Evolutionary conservation across 2,113 vertebrate species (phyloP).

Genomic region (Chamaea fasciata): DNA sequence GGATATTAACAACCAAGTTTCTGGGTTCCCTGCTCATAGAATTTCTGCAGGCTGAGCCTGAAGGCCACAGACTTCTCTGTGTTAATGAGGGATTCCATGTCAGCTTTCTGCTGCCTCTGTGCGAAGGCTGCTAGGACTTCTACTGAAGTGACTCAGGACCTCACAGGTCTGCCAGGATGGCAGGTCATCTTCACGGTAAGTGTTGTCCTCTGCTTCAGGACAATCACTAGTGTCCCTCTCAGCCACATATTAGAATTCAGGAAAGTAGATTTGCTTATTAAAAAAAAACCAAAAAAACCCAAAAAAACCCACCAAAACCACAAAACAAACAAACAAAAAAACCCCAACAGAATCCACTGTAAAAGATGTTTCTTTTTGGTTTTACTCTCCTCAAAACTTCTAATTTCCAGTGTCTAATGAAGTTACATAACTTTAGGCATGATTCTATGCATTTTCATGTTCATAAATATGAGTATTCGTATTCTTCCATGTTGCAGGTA

Average conservation of each 20-base stretch:
- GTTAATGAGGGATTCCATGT: neutral
- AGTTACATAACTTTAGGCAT: neutral
- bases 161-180: neutral
- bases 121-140: neutral
- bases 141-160: neutral
- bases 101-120: neutral
- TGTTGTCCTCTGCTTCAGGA: neutral
- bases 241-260: neutral
- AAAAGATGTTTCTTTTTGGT: neutral
- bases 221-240: neutral
- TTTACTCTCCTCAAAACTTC: neutral
- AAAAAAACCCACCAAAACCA: no score
- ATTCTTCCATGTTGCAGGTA: neutral
- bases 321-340: no score
- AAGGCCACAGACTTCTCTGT: neutral
- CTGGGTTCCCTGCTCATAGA: neutral
- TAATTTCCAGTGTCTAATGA: neutral
- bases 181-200: neutral
- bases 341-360: neutral
- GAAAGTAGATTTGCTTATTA: neutral
- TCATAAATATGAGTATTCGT: neutral
- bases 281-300: neutral
- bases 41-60: neutral
- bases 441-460: neutral
- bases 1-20: neutral